Percentiles rank a stretch among this genome's conserved stretches.
Conservation (phyloP, 1,140 invertebrate species). For the Lerema accius region DNA sequence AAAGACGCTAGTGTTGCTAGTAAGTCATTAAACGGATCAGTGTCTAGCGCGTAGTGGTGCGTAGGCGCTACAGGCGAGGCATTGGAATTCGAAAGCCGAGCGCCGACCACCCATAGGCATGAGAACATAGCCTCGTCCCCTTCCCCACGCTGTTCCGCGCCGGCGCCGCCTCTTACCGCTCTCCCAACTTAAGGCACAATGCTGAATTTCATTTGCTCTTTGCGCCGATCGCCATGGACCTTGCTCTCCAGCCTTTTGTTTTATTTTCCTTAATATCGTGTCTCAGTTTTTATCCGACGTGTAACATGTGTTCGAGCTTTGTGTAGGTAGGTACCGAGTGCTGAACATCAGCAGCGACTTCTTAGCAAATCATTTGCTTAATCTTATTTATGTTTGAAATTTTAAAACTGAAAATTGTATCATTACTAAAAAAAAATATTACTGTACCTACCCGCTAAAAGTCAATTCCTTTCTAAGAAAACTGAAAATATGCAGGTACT, state of each 20-base stretch:
- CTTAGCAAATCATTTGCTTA: background rate
- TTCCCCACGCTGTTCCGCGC: constrained; percentile 64
- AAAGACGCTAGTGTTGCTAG: background rate
- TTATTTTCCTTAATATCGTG: constrained; percentile 45
- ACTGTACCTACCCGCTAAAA: no score
- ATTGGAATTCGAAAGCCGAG: constrained; percentile 81
- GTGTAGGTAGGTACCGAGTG: constrained; percentile 8
- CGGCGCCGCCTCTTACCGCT: constrained; percentile 70
- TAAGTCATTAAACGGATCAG: constrained; percentile 39
- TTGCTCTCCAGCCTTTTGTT: constrained; percentile 58
- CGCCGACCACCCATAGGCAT: constrained; percentile 80
- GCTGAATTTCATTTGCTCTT: constrained; percentile 78
- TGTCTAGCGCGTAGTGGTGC: constrained; percentile 69
- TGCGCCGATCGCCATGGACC: constrained; percentile 56
- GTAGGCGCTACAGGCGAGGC: constrained; percentile 77
- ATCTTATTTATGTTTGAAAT: constrained; percentile 3
- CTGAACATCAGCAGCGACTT: constrained; percentile 2
- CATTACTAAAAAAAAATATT: no score
- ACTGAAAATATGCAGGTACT: background rate
- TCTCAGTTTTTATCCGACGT: constrained; percentile 37
- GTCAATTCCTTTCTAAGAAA: no score
- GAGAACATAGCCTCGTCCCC: constrained; percentile 72
- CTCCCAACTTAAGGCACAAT: constrained; percentile 65
- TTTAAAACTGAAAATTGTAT: background rate
- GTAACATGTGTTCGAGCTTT: constrained; percentile 31